These are phyloP conservation scores for Trachymyrmex septentrionalis DNA, from an alignment of 1,140 invertebrate genomes.

Conservation along the genomic window DNA sequence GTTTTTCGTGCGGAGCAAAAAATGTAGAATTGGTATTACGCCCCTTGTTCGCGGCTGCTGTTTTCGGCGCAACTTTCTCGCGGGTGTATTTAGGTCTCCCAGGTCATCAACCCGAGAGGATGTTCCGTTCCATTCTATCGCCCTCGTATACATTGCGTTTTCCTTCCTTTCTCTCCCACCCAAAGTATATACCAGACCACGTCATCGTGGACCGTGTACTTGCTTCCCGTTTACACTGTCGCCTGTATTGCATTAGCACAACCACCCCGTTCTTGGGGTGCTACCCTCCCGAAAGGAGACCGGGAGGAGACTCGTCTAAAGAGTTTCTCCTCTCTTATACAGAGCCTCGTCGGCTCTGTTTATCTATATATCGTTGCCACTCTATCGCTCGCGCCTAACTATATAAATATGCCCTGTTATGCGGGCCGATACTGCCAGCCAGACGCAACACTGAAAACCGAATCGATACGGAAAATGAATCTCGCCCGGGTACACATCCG, in stretches of 20 bases:
- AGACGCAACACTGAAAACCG: conserved; percentile 52
- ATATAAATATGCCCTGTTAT: conserved; percentile 25
- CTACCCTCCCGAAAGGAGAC: not conserved
- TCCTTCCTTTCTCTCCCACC: not conserved
- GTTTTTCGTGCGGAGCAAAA: not conserved
- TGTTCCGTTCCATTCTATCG: conserved; percentile 4
- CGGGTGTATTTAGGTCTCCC: conserved; percentile 42
- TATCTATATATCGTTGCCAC: conserved; percentile 17
- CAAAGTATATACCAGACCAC: not conserved
- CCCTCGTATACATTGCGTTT: not conserved
- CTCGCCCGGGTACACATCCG: conserved; percentile 33
- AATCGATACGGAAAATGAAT: conserved; percentile 62
- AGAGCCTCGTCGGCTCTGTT: conserved; percentile 24
- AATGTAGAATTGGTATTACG: not conserved
- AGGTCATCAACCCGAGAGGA: conserved; percentile 34
- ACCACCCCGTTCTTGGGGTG: not conserved
- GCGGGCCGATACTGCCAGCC: conserved; percentile 13
- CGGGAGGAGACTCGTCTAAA: not conserved
- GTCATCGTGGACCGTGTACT: conserved; percentile 33
- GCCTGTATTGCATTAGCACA: conserved; percentile 38
- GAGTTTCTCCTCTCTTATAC: not conserved
- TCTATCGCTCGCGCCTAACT: conserved; percentile 16
- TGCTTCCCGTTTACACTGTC: conserved; percentile 38
- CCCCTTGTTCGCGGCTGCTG: too few species aligned
- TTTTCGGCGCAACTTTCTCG: conserved; percentile 34